Conservation (phyloP, 2,888 invertebrate species). For the Cephus nigrinus region DNA sequence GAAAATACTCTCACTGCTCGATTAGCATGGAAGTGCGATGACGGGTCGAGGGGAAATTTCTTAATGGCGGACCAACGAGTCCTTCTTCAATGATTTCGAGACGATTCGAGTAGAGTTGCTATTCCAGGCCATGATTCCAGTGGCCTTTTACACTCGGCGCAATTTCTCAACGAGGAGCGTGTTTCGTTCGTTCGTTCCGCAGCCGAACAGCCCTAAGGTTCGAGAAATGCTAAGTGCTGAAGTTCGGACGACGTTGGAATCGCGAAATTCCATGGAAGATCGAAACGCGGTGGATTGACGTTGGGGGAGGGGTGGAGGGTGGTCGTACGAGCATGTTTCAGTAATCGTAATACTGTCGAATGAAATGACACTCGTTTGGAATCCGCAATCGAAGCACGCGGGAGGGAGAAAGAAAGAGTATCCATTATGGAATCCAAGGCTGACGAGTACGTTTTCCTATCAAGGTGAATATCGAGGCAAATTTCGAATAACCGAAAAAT, state of each 20-base stretch:
- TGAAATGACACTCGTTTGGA: background rate
- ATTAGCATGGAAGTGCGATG: background rate
- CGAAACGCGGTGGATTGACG: background rate
- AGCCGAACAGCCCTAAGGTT: too few relatives aligned
- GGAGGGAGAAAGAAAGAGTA: background rate
- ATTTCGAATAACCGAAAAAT: background rate
- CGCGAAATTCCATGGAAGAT: background rate
- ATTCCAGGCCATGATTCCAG: background rate
- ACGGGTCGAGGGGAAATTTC: background rate
- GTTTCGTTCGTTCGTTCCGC: too few relatives aligned
- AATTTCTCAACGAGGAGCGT: too few relatives aligned
- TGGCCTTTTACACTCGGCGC: background rate
- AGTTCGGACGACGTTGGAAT: background rate
- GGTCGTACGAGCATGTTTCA: background rate
- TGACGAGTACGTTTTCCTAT: background rate
- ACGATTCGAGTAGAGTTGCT: background rate
- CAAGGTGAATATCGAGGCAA: background rate
- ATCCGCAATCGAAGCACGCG: background rate
- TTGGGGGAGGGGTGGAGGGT: background rate
- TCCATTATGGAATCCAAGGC: background rate
- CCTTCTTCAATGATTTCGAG: background rate
- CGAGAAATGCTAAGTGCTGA: background rate
- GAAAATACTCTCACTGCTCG: slow-evolving; percentile 4
- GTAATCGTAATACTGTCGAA: background rate
- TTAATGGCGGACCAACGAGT: background rate